Evolutionary conservation across 2,113 vertebrate species (phyloP).

Genomic region (Grammomys dolichurus): DNA sequence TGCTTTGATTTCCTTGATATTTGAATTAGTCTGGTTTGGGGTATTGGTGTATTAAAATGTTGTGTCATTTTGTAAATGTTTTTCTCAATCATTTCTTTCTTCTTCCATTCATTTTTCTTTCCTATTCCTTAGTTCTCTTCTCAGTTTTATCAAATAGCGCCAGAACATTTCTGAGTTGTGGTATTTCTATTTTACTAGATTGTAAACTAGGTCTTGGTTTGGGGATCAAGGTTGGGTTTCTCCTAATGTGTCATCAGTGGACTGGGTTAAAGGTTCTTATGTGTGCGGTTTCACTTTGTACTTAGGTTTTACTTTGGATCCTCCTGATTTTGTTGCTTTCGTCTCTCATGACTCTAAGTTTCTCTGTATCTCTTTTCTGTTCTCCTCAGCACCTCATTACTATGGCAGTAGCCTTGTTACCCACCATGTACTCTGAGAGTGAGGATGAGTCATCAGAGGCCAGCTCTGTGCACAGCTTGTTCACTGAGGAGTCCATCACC

Average conservation of each 20-base stretch:
- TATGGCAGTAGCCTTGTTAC: background rate
- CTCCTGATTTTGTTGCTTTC: no score
- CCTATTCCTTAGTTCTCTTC: no score
- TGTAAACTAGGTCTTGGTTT: no score
- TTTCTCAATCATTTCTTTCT: background rate
- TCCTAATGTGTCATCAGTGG: background rate
- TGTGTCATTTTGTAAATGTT: background rate
- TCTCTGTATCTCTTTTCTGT: background rate
- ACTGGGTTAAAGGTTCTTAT: background rate
- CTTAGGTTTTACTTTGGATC: no score
- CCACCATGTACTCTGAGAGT: background rate
- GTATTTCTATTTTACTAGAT: no score
- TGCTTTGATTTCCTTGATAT: background rate
- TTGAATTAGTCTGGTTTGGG: background rate
- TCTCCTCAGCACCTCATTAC: no score
- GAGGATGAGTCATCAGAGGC: background rate
- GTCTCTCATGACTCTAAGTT: background rate
- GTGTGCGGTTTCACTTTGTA: no score
- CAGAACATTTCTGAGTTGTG: background rate
- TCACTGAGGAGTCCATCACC: background rate
- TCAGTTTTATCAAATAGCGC: background rate
- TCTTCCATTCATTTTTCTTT: no score
- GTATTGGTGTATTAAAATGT: background rate
- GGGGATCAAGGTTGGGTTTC: background rate
- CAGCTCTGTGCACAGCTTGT: background rate